phyloP scores from a whole-genome alignment of 1,140 invertebrate genomes.

The Chironomus tepperi region DNA sequence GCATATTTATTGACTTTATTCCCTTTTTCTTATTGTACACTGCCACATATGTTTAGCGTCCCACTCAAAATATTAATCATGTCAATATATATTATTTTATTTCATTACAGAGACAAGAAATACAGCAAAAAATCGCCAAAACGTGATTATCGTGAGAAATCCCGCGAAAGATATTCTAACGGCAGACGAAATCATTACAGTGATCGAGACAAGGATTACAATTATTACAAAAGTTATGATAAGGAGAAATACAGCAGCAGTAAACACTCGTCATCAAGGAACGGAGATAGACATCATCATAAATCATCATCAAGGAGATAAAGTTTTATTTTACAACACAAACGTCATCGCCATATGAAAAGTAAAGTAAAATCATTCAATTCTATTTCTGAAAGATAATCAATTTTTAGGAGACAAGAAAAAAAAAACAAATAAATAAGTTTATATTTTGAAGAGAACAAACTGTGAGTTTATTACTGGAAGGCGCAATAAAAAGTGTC shows the following conservation, averaged over 20 bases:
- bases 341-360: background rate
- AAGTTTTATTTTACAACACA: background rate
- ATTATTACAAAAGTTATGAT: background rate
- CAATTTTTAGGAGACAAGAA: background rate
- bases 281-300: background rate
- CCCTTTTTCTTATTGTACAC: background rate
- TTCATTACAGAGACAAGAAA: slow-evolving; percentile 6
- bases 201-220: background rate
- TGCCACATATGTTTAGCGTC: background rate
- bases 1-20: background rate
- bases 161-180: background rate
- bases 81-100: background rate
- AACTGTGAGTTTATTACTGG: too few relatives aligned
- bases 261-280: background rate
- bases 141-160: slow-evolving; percentile 12
- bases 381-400: background rate
- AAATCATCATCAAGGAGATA: background rate
- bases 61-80: background rate
- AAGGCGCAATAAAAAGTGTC: too few relatives aligned
- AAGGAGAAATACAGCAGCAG: slow-evolving; percentile 15
- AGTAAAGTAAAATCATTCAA: background rate
- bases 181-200: background rate
- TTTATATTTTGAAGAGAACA: background rate
- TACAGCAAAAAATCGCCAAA: slow-evolving; percentile 20
- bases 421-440: background rate